These are phyloP conservation scores for Falco novaeseelandiae DNA, from an alignment of 2,797 vertebrate species.

Conservation along the genomic window DNA sequence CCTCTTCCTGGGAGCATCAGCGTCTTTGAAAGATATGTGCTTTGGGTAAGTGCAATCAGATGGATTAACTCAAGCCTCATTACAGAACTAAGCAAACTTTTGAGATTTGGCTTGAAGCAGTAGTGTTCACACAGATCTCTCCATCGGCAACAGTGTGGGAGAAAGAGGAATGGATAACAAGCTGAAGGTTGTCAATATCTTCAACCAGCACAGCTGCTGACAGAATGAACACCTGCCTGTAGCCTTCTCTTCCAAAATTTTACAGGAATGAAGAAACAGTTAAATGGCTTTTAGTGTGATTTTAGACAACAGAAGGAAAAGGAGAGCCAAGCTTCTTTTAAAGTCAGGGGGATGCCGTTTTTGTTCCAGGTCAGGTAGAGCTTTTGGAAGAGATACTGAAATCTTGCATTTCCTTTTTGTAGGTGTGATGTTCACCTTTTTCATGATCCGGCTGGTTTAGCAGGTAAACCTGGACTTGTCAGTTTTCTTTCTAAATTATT, in stretches of 20 bases:
- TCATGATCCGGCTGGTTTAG: accelerated
- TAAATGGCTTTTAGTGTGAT: background rate
- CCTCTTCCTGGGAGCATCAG: background rate
- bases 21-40: background rate
- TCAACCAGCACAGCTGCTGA: background rate
- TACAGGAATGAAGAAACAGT: background rate
- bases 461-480: background rate
- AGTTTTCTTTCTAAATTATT: background rate
- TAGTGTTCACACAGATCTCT: background rate
- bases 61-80: background rate
- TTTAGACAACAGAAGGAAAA: background rate
- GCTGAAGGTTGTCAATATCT: background rate
- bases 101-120: background rate
- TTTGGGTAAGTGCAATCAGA: background rate
- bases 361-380: background rate
- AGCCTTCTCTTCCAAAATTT: background rate
- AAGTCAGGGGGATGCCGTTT: background rate
- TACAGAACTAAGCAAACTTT: background rate
- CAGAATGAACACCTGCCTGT: background rate
- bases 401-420: background rate
- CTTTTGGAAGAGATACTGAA: background rate
- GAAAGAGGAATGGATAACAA: background rate
- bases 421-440: background rate
- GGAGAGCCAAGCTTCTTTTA: background rate
- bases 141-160: background rate